Conservation (phyloP, 2,888 invertebrate genomes). For the Lottia gigantea region DNA sequence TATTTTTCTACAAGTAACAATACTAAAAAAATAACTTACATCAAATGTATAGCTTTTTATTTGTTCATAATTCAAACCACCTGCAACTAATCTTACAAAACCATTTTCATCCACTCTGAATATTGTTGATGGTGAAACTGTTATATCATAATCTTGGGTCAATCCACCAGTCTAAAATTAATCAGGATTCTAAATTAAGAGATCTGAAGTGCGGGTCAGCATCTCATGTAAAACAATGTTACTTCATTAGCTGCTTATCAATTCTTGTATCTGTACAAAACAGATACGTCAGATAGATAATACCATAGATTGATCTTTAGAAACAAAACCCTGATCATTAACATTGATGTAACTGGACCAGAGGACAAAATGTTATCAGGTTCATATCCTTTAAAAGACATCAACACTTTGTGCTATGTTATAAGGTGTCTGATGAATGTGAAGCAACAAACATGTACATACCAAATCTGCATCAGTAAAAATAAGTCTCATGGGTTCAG, state of each 20-base stretch:
- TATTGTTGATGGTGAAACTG: conserved; percentile 18
- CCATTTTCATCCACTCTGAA: conserved; percentile 25
- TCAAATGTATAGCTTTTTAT: conserved; percentile 21
- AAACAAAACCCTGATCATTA: too few relatives aligned
- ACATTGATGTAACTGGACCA: too few relatives aligned
- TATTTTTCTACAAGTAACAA: too few relatives aligned
- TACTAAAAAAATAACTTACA: conserved; percentile 20
- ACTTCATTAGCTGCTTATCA: not conserved
- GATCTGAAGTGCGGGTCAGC: too few relatives aligned
- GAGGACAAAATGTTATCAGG: too few relatives aligned
- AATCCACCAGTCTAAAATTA: not conserved
- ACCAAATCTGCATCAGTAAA: conserved; percentile 50
- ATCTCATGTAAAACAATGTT: too few relatives aligned
- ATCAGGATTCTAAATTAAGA: not conserved
- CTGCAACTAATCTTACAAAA: conserved; percentile 17
- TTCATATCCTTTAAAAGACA: too few relatives aligned
- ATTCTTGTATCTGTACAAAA: not conserved
- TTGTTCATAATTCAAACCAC: conserved; percentile 27
- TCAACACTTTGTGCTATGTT: too few relatives aligned
- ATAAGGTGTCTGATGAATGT: too few relatives aligned
- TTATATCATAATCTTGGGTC: conserved; percentile 15
- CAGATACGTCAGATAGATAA: too few relatives aligned
- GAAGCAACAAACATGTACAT: conserved; percentile 20
- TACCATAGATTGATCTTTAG: too few relatives aligned
- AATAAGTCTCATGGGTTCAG: conserved; percentile 27